A percentile compares a stretch with the other conserved stretches of the same genome.
Evolutionary conservation across 2,113 vertebrate species (phyloP).

Genomic region (Catharus minimus): DNA sequence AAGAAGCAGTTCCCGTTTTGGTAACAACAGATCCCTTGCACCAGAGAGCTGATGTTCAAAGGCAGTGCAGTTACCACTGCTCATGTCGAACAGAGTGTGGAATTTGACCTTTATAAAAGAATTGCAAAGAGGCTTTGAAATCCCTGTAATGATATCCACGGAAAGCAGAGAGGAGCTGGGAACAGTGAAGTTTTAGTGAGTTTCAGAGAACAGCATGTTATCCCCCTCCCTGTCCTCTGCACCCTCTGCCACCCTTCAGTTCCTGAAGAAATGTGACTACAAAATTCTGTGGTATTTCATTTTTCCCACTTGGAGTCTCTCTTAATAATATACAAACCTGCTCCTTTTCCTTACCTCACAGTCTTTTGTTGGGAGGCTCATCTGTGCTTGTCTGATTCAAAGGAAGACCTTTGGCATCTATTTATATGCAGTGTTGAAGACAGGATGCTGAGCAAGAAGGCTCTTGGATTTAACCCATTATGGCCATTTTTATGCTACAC

Average conservation of each 20-base stretch:
- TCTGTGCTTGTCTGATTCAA: not conserved
- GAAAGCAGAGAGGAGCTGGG: not conserved
- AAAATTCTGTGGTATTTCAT: not conserved
- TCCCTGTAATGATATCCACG: not conserved
- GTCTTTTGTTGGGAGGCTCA: not conserved
- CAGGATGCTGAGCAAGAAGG: not conserved
- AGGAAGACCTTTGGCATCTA: not conserved
- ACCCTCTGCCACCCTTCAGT: not conserved
- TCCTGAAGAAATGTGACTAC: not conserved
- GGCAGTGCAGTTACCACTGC: not conserved
- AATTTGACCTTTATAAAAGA: not conserved
- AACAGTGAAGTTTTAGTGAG: not conserved
- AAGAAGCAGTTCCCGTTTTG: accelerated
- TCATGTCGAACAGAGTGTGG: not conserved
- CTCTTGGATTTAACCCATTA: not conserved
- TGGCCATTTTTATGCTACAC: not conserved
- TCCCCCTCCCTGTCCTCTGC: not conserved
- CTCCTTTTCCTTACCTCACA: not conserved
- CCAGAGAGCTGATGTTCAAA: not conserved
- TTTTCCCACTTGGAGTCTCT: not conserved
- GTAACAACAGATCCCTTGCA: not conserved
- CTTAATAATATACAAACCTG: not conserved
- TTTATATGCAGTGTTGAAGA: not conserved
- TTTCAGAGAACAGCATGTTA: not conserved
- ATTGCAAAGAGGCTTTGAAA: constrained; percentile 8